phyloP scores from a whole-genome alignment of 2,797 vertebrate genomes.

The Uromys caudimaculatus region DNA sequence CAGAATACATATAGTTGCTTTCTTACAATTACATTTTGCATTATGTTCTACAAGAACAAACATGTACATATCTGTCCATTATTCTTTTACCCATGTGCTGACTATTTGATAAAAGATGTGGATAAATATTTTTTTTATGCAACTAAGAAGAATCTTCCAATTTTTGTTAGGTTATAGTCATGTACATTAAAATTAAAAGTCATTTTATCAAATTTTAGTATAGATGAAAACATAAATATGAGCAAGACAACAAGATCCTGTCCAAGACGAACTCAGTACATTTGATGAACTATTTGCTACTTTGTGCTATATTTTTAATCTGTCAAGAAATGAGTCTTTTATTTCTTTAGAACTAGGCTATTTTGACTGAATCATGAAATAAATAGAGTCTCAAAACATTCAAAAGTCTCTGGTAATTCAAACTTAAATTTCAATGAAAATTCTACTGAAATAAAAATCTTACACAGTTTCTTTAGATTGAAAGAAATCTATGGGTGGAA shows the following conservation, averaged over 20 bases:
- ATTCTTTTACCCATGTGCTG: background rate
- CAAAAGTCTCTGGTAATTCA: background rate
- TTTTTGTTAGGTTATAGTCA: background rate
- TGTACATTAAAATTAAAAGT: background rate
- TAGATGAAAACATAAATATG: background rate
- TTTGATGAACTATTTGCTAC: background rate
- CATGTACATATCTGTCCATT: background rate
- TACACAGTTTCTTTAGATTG: background rate
- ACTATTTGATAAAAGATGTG: background rate
- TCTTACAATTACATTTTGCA: background rate
- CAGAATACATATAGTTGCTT: background rate
- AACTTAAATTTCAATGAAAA: background rate
- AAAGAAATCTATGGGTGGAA: background rate
- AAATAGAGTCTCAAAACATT: background rate
- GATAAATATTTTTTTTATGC: background rate
- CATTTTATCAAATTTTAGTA: background rate
- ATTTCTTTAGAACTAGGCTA: background rate
- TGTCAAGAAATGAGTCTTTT: background rate
- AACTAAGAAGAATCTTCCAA: background rate
- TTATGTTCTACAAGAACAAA: background rate
- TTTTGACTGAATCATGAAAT: background rate
- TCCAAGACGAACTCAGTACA: background rate
- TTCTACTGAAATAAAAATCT: background rate
- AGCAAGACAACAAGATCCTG: background rate
- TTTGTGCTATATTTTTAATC: background rate